These are phyloP conservation scores for Acanthosepion lycidas DNA, from an alignment of 2,888 invertebrate species.

Conservation along the genomic window DNA sequence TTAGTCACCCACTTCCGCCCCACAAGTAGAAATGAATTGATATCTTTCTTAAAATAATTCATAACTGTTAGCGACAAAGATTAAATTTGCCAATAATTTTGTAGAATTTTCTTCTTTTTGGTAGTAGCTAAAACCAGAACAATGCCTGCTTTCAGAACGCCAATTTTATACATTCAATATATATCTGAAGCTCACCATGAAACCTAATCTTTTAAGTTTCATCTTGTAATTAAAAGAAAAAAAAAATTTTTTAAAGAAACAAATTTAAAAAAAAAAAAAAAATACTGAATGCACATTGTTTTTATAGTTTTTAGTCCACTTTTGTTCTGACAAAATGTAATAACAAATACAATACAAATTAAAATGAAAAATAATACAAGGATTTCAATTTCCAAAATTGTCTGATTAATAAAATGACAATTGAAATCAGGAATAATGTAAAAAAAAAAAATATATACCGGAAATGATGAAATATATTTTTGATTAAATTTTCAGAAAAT, in stretches of 20 bases:
- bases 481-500: neutral
- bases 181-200: neutral
- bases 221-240: neutral
- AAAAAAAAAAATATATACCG: neutral
- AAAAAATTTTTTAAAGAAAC: neutral
- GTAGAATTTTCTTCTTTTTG: neutral
- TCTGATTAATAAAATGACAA: slow-evolving; percentile 13
- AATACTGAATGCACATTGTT: neutral
- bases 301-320: neutral
- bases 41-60: slow-evolving; percentile 1
- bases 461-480: slow-evolving; percentile 1
- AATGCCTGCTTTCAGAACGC: neutral
- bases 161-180: neutral
- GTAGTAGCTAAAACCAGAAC: neutral
- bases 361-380: neutral
- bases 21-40: neutral
- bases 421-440: neutral
- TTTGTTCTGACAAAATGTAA: neutral
- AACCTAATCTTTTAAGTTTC: neutral
- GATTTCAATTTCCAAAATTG: neutral
- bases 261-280: neutral
- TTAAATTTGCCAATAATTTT: neutral
- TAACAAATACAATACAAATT: neutral
- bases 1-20: neutral
- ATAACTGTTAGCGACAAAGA: slow-evolving; percentile 15